phyloP scores from a whole-genome alignment of 2,113 vertebrate genomes.

The Microcebus griseorufus region DNA sequence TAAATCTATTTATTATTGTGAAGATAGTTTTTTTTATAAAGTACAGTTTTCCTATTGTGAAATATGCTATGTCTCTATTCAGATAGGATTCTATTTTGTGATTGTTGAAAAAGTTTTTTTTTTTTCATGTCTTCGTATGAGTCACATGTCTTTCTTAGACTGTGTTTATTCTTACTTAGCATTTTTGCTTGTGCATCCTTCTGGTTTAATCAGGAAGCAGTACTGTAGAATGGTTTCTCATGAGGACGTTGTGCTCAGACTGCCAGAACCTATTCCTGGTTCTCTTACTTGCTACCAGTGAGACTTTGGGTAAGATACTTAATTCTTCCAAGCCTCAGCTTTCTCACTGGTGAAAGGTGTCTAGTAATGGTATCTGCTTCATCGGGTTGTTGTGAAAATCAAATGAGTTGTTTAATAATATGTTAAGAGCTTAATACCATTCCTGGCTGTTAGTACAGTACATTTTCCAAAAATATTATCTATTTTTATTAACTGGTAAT shows the following conservation, averaged over 20 bases:
- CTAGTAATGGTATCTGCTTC: background rate
- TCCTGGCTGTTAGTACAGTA: background rate
- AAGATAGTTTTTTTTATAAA: background rate
- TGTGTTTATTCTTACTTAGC: background rate
- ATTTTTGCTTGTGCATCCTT: background rate
- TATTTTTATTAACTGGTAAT: constrained; percentile 6
- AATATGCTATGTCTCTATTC: background rate
- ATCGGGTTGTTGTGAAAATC: background rate
- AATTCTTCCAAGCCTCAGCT: background rate
- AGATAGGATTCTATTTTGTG: background rate
- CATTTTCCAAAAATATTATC: background rate
- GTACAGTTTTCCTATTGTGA: background rate
- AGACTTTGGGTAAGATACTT: background rate
- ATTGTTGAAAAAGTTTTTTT: background rate
- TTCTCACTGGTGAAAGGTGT: background rate
- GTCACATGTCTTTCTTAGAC: background rate
- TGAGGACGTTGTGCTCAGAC: background rate
- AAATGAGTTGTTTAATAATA: background rate
- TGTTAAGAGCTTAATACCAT: background rate
- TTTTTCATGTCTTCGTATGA: background rate
- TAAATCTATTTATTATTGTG: background rate
- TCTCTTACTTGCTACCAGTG: background rate
- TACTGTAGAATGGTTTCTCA: background rate
- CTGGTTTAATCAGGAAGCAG: background rate
- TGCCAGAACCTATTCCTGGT: background rate